Percentiles rank a stretch among this genome's conserved stretches.
phyloP scores from a whole-genome alignment of 2,797 vertebrate genomes.

The Hyperoplus immaculatus region DNA sequence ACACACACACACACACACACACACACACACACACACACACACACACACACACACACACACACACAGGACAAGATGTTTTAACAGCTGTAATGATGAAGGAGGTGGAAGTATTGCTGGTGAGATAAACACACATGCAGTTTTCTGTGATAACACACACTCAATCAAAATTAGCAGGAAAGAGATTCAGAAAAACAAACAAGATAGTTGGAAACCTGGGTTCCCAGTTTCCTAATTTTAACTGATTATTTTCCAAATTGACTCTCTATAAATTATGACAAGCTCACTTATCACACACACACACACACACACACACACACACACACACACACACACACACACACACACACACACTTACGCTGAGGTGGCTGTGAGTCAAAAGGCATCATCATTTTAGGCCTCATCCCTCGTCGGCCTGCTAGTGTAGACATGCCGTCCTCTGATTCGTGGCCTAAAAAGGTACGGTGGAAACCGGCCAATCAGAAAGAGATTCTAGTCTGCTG shows the following conservation, averaged over 20 bases:
- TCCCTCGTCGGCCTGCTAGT: constrained; percentile 94
- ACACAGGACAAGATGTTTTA: constrained; percentile 64
- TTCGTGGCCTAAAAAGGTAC: constrained; percentile 92
- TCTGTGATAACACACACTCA: constrained; percentile 2
- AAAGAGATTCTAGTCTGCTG: constrained; percentile 54
- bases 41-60: constrained; percentile 46
- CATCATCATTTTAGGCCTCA: constrained; percentile 99
- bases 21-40: constrained; percentile 77
- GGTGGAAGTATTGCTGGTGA: constrained; percentile 9
- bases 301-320: no score
- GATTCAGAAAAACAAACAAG: constrained; percentile 3
- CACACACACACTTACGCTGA: constrained; percentile 93
- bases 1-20: constrained; percentile 43
- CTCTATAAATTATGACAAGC: neutral
- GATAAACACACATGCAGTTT: constrained; percentile 38
- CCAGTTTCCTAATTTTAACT: neutral
- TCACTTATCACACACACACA: neutral
- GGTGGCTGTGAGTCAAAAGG: constrained; percentile 98
- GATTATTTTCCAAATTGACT: neutral
- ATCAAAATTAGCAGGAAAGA: neutral
- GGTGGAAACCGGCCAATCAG: constrained; percentile 85
- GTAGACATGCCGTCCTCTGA: constrained; percentile 99
- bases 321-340: constrained; percentile 6
- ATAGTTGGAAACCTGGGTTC: neutral
- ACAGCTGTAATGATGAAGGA: constrained; percentile 42